These are phyloP conservation scores for Nettapus auritus DNA, from an alignment of 2,113 vertebrate species.

Conservation along the genomic window DNA sequence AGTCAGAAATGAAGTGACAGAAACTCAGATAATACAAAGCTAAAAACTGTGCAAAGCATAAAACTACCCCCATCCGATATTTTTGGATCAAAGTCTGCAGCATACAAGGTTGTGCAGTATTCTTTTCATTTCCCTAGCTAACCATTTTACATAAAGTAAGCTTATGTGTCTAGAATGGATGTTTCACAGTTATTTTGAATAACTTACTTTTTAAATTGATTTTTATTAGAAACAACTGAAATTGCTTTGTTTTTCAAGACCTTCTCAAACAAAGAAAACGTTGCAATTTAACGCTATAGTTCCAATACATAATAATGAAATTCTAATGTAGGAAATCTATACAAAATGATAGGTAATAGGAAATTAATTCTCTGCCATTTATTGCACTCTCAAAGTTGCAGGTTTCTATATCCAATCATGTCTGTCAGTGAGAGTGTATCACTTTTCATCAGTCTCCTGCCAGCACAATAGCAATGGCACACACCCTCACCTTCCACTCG, in stretches of 20 bases:
- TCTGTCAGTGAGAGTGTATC: neutral
- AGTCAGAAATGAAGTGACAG: neutral
- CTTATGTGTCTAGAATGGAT: neutral
- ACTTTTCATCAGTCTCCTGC: neutral
- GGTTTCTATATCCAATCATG: neutral
- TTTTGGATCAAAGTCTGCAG: neutral
- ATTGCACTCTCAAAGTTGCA: neutral
- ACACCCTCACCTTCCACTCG: neutral
- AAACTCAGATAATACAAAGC: neutral
- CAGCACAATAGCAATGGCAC: neutral
- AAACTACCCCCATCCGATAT: neutral
- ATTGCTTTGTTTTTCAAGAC: conserved; percentile 4
- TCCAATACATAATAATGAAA: conserved; percentile 16
- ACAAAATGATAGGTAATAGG: neutral
- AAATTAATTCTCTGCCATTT: conserved; percentile 10
- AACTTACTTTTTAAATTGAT: neutral
- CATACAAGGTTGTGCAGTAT: neutral
- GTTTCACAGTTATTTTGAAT: neutral
- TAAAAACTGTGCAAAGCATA: neutral
- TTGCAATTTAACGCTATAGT: neutral
- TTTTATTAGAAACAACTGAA: conserved; percentile 17
- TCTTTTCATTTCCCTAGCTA: neutral
- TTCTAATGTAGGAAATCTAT: neutral
- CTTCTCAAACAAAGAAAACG: neutral
- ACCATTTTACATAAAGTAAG: neutral